Percentiles rank a stretch among this genome's conserved stretches.
These are phyloP conservation scores for Oligia fasciuncula DNA, from an alignment of 2,888 invertebrate genomes.

Conservation along the genomic window DNA sequence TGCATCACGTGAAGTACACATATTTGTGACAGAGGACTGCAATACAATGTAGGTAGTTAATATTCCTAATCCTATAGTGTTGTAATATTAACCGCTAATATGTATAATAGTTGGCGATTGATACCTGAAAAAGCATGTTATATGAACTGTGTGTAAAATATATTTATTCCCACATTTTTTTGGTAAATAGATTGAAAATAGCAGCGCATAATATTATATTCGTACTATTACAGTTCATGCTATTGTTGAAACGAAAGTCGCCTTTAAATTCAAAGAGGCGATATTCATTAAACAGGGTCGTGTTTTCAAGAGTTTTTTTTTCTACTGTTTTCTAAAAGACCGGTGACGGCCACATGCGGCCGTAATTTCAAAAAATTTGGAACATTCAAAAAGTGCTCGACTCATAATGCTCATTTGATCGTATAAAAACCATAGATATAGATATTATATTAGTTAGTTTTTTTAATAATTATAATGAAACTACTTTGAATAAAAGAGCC, in stretches of 20 bases:
- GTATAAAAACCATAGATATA: too few species aligned
- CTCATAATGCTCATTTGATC: too few species aligned
- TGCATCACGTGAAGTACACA: conserved; percentile 16
- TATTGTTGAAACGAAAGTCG: neutral
- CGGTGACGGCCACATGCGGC: too few species aligned
- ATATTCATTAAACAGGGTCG: too few species aligned
- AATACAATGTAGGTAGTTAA: conserved; percentile 9
- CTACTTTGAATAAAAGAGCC: too few species aligned
- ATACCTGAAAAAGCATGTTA: neutral
- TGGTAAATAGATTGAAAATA: neutral
- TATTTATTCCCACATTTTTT: neutral
- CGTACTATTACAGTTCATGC: neutral
- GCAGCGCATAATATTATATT: neutral
- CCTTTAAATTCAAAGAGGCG: too few species aligned
- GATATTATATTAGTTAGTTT: too few species aligned
- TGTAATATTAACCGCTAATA: neutral
- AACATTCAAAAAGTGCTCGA: too few species aligned
- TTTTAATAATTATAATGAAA: too few species aligned
- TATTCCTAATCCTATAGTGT: neutral
- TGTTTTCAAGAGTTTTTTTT: too few species aligned
- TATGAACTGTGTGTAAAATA: neutral
- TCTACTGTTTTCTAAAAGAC: too few species aligned
- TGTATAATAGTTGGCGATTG: neutral
- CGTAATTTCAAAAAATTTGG: too few species aligned
- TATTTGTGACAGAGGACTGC: conserved; percentile 7